Evolutionary conservation across 2,888 invertebrate species (phyloP), one percentile per base, ranked within the genome.

Genomic region (Drosophila mettleri): DNA sequence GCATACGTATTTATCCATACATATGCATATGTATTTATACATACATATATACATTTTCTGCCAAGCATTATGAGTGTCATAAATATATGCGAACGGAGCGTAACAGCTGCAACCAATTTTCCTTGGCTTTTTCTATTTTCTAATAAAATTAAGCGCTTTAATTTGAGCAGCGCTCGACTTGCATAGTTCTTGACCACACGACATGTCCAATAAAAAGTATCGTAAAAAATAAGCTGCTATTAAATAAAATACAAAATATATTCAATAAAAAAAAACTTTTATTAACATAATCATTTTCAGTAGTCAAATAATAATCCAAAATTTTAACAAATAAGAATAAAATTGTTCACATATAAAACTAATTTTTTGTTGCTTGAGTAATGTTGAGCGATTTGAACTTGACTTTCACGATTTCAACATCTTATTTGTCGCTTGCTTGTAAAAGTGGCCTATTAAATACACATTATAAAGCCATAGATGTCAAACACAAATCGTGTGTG

Each of bases 371-470:
- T 49, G 48, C 57, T 55, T 24, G 29, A 9, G 22, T 31, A 51
- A 60, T 69, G 60, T 68, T 60, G 81, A 84, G 72, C 67, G 69
- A 86, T 82, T 86, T 88, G 86, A 70, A 88, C 83, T 88, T 69
- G 72, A 88, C 86, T 84, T 86, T 88, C 69, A 74, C 64, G 58
- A 69, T 79, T 79, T 86, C 77, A 73, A 67, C 77, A 61, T 49
- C 86, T 80, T 83, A 83, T 83, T 88, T 83, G 88, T 83, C 84
- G 80, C 72, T 83, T 51, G 83, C 86, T 86, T 83, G 83, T 88
- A 86, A 88, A 73, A 86, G 80, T 80, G 65, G 77, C 66, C 84
- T 88, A 88, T 88, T 80, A 86, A 83, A 88, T 77, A 80, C 46
- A 83, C 84, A 80, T 88, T 88, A 83, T 88, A 73, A 67, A 65